Evolutionary conservation across 2,797 vertebrate species (phyloP).

Genomic region (Tarsius wallacei): DNA sequence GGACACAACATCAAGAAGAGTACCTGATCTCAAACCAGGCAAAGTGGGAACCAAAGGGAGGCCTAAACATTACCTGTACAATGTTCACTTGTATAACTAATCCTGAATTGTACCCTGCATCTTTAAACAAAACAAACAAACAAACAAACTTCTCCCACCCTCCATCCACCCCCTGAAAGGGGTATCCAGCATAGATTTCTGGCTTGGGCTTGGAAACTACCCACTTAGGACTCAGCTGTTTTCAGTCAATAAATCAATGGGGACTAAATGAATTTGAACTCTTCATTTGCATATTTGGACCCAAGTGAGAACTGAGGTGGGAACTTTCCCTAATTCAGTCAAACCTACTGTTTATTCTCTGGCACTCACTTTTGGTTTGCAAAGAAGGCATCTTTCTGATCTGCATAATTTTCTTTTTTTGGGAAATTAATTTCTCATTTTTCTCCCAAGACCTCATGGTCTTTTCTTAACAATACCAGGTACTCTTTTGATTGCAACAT

Average conservation of each 20-base stretch:
- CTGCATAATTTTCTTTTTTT: background rate
- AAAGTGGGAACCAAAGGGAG: no score
- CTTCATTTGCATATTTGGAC: background rate
- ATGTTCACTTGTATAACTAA: no score
- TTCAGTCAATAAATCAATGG: background rate
- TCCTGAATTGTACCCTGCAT: no score
- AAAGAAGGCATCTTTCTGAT: background rate
- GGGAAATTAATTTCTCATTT: background rate
- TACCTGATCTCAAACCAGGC: no score
- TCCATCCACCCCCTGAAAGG: background rate
- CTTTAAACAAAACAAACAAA: no score
- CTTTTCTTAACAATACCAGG: background rate
- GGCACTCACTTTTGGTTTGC: background rate
- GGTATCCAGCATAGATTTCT: background rate
- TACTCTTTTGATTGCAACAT: background rate
- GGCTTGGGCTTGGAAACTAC: background rate
- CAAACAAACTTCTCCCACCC: background rate
- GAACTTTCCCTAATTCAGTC: background rate
- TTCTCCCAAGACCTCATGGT: background rate
- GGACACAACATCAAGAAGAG: no score
- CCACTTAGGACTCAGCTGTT: background rate
- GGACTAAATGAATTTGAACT: background rate
- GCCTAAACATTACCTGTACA: no score
- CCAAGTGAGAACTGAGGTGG: rapidly evolving
- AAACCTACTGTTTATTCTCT: background rate